Evolutionary conservation across 2,888 invertebrate species (phyloP).

Genomic region (Hypolimnas misippus): DNA sequence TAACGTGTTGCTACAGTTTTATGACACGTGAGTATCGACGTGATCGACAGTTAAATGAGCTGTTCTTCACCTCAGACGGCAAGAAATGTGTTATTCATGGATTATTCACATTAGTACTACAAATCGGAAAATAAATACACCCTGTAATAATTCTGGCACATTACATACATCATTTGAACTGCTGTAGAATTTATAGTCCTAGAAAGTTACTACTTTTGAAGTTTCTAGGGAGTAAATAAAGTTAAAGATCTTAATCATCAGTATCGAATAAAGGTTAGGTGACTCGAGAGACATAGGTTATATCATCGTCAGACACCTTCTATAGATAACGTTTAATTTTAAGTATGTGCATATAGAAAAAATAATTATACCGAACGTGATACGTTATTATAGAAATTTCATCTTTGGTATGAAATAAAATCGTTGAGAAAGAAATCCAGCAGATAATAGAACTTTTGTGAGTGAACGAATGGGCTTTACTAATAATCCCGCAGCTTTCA

Average conservation of each 20-base stretch:
- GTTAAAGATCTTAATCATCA: too few species aligned
- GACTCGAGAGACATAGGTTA: too few species aligned
- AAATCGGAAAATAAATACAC: background rate
- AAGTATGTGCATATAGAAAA: background rate
- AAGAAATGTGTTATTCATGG: background rate
- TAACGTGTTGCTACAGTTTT: background rate
- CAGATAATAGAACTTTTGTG: constrained; percentile 25
- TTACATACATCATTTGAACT: too few species aligned
- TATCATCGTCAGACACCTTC: too few species aligned
- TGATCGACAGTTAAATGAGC: background rate
- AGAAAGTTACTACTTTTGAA: too few species aligned
- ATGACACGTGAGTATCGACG: background rate
- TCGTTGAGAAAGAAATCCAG: constrained; percentile 14
- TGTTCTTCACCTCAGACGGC: background rate
- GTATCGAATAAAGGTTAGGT: too few species aligned
- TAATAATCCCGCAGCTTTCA: constrained; percentile 17
- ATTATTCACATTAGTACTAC: background rate
- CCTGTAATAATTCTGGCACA: too few species aligned
- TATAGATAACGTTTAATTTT: too few species aligned
- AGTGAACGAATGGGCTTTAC: constrained; percentile 21
- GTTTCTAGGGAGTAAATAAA: too few species aligned
- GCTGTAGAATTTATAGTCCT: too few species aligned
- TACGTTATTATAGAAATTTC: background rate
- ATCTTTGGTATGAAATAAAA: constrained; percentile 7
- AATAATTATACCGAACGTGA: background rate